Evolutionary conservation across 2,113 vertebrate species (phyloP).

Genomic region (Australoheros scitulus): DNA sequence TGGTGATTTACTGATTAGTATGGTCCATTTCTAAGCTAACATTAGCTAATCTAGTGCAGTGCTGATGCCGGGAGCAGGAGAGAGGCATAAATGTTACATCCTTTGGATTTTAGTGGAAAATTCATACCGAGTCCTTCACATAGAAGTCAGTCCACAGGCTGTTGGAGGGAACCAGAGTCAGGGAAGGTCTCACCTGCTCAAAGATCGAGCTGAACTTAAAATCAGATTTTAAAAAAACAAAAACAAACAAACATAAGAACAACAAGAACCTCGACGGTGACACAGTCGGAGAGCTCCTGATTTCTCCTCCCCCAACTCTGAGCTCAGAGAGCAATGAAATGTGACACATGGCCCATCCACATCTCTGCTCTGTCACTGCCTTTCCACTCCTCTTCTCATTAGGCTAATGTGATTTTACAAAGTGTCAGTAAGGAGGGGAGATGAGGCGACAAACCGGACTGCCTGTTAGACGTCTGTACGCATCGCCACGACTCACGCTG

Average conservation of each 20-base stretch:
- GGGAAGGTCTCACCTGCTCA: neutral
- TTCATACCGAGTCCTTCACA: too few relatives aligned
- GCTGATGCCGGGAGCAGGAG: neutral
- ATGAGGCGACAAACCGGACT: constrained; percentile 66
- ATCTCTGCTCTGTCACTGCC: constrained; percentile 84
- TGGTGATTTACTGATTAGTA: neutral
- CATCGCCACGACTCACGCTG: constrained; percentile 72
- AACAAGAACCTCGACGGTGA: constrained; percentile 21
- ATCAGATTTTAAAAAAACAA: neutral
- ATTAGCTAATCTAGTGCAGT: neutral
- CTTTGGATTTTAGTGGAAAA: neutral
- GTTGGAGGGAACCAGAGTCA: neutral
- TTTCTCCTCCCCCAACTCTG: constrained; percentile 26
- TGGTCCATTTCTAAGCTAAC: neutral
- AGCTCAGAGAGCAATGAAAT: constrained; percentile 62
- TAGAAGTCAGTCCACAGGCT: neutral
- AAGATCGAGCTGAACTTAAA: neutral
- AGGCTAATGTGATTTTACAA: constrained; percentile 84
- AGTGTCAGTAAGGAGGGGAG: constrained; percentile 74
- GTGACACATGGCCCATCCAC: constrained; percentile 86
- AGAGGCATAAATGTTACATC: neutral
- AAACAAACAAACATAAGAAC: neutral
- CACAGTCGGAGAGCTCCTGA: constrained; percentile 29
- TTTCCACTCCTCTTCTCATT: constrained; percentile 91
- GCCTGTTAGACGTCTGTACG: constrained; percentile 75